phyloP scores from a whole-genome alignment of 2,797 vertebrate species.

The Gymnocypris eckloni region DNA sequence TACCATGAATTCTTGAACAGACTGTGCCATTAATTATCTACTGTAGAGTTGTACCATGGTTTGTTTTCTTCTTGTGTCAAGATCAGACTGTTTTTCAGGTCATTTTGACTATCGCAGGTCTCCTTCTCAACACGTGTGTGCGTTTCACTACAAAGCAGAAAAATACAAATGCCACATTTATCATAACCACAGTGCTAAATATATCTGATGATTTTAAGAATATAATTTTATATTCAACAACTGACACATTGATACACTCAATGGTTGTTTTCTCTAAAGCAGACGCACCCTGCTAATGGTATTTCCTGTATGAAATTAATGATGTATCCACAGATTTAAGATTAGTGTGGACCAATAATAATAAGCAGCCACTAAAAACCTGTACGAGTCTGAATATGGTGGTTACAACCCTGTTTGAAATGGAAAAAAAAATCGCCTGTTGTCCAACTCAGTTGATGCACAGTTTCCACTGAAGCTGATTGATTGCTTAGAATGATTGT shows the following conservation, averaged over 20 bases:
- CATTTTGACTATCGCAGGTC: slow-evolving; percentile 72
- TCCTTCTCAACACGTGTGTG: slow-evolving; percentile 69
- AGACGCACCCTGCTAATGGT: neutral
- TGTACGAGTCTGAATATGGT: neutral
- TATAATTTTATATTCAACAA: neutral
- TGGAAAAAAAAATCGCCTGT: neutral
- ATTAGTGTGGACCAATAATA: neutral
- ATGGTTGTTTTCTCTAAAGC: neutral
- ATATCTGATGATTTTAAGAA: neutral
- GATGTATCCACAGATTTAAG: neutral
- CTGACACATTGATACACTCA: neutral
- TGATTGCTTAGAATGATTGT: neutral
- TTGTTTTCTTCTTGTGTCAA: slow-evolving; percentile 77
- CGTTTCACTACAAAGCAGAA: slow-evolving; percentile 20
- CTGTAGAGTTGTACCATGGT: slow-evolving; percentile 76
- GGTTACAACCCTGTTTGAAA: neutral
- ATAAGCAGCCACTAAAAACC: neutral
- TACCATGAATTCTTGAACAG: neutral
- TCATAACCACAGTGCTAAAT: neutral
- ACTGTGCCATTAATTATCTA: neutral
- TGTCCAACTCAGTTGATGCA: neutral
- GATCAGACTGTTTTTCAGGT: slow-evolving; percentile 77
- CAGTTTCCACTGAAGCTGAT: neutral
- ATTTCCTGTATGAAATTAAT: neutral
- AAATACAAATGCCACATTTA: neutral